These are phyloP conservation scores for Cossypha niveicapilla DNA, from an alignment of 2,797 vertebrate species.

Conservation along the genomic window DNA sequence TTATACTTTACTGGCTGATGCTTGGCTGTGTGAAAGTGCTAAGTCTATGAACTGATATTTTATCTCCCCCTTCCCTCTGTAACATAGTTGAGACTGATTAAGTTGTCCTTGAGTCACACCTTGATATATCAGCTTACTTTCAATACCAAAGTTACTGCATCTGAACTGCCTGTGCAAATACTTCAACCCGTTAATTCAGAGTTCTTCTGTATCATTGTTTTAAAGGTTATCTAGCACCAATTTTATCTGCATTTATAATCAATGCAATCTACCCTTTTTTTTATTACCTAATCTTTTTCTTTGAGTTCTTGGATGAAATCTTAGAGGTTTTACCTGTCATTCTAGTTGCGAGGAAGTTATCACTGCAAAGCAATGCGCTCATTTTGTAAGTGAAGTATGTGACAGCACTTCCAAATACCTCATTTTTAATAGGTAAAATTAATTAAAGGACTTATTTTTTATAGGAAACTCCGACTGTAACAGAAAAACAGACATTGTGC, in stretches of 20 bases:
- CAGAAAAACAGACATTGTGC: background rate
- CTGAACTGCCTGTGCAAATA: background rate
- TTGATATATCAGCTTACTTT: background rate
- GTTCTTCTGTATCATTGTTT: background rate
- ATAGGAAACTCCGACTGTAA: background rate
- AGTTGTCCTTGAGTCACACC: constrained; percentile 36
- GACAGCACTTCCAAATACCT: background rate
- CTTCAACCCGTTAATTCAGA: background rate
- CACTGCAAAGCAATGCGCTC: background rate
- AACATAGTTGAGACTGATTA: constrained; percentile 45
- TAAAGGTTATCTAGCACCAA: background rate
- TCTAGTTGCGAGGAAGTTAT: background rate
- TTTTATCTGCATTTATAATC: background rate
- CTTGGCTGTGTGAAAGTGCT: background rate
- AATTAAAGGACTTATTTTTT: background rate
- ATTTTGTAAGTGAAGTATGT: background rate
- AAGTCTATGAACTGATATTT: background rate
- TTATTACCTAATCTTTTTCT: background rate
- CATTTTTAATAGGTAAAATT: background rate
- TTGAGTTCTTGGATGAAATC: background rate
- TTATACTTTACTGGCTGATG: background rate
- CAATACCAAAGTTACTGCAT: background rate
- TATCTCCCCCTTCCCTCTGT: background rate
- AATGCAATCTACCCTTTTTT: background rate
- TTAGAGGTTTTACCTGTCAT: background rate